Base-by-base conservation (phyloP, 2,113 vertebrate genomes). In the Thinocorus orbignyianus region DNA sequence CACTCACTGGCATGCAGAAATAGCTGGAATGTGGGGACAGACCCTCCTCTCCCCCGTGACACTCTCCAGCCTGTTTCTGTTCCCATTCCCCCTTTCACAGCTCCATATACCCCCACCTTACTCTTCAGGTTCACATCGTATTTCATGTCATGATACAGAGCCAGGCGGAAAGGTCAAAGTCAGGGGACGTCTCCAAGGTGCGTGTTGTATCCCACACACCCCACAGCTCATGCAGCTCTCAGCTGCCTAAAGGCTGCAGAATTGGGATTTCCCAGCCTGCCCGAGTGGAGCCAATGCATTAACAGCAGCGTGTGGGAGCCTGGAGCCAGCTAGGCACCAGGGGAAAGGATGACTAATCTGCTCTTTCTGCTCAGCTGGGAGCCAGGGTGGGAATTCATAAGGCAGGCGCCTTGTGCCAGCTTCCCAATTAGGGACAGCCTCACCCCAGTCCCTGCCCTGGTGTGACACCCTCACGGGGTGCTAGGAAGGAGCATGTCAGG, bases 21-120 rank as follows among this genome's bases (percentile, higher is more conserved):
- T 51, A 18, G 10, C 17, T 8, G 60, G 66, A 16, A 28, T 66
- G n/a, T 30, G 39, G 25, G 13, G 10, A 61, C 5, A 13, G 10
- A 61, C 5, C 4, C 54, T 54, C 16, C 52, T 48, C 31, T 52
- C 25, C 55, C 13, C 46, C 26, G 3, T 2, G 35, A 26, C 33
- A 7, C 25, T 17, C 77, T 10, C 24, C 68, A 74, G 24, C 13
- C 66, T 74, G 31, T 26, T 46, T 44, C 58, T 71, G 46, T 13
- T 73, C 37, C 51, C n/a, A 11, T 20, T 16, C 17, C 70, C 30
- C 30, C 5, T 61, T 16, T 7, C 60, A 30, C 51, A 70, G 0
- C 35, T 26, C 49, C 73, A 15, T 0, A 0, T 5, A 28, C 9
- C 7, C 49, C 13, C 8, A 2, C 33, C 48, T 77, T 8, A 0